Evolutionary conservation across 1,140 invertebrate species (phyloP).

Genomic region (Rhagoletis pomonella): DNA sequence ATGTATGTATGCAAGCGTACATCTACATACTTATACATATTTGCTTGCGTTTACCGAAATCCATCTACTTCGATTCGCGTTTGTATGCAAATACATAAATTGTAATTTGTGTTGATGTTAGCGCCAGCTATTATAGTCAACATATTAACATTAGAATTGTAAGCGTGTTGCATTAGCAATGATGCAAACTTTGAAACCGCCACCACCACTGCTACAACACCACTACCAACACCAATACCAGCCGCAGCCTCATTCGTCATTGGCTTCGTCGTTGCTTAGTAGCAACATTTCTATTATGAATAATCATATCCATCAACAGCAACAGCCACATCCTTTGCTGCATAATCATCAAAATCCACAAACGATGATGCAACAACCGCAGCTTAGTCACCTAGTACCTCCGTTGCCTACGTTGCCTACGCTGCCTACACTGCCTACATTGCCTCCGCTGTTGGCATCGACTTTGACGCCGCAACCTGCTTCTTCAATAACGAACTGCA

Average conservation of each 20-base stretch:
- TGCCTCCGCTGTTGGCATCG: constrained; percentile 14
- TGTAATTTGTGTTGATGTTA: neutral
- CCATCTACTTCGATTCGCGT: neutral
- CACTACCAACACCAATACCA: constrained; percentile 62
- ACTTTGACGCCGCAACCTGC: neutral
- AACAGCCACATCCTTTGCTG: constrained; percentile 63
- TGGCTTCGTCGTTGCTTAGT: constrained; percentile 55
- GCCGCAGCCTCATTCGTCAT: constrained; percentile 50
- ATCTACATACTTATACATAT: neutral
- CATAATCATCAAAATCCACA: constrained; percentile 57
- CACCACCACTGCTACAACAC: constrained; percentile 69
- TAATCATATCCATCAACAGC: constrained; percentile 62
- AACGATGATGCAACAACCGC: constrained; percentile 49
- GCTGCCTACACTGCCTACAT: neutral
- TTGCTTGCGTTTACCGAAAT: neutral
- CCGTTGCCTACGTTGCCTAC: constrained; percentile 11
- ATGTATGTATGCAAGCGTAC: no score
- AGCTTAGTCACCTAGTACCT: constrained; percentile 42
- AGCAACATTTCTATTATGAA: constrained; percentile 62
- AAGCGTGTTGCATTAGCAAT: constrained; percentile 68
- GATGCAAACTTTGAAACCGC: constrained; percentile 74
- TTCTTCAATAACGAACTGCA: constrained; percentile 59
- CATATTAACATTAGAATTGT: constrained; percentile 52
- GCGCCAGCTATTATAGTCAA: neutral
- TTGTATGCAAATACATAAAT: neutral